Evolutionary conservation across 2,797 vertebrate genomes (phyloP).

Genomic region (Rhinella marina): DNA sequence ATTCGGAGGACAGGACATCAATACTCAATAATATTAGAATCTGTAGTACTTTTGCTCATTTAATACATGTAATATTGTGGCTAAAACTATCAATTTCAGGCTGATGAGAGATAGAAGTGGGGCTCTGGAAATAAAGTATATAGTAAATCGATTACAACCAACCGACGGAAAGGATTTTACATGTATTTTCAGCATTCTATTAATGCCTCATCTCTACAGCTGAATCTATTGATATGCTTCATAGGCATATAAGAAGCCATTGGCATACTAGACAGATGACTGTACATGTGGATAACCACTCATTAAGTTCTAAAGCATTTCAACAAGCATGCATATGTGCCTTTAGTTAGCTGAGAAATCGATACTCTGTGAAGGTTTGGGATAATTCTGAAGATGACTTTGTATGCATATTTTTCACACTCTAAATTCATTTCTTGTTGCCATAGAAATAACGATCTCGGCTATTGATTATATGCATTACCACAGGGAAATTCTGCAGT

Average conservation of each 20-base stretch:
- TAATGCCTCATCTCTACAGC: neutral
- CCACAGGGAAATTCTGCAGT: conserved; percentile 49
- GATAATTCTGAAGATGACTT: conserved; percentile 53
- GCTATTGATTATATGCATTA: conserved; percentile 50
- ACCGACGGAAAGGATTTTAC: neutral
- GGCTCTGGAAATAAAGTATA: no score
- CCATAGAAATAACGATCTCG: conserved; percentile 60
- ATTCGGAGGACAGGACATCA: no score
- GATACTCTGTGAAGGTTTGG: conserved; percentile 28
- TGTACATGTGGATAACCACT: neutral
- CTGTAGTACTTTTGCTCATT: no score
- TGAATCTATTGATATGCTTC: neutral
- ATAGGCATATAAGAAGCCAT: neutral
- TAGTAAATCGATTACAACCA: neutral
- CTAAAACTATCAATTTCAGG: no score
- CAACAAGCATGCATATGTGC: conserved; percentile 15
- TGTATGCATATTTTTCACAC: conserved; percentile 54
- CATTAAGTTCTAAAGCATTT: conserved; percentile 22
- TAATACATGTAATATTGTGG: no score
- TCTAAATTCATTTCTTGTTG: conserved; percentile 49
- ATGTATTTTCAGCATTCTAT: neutral
- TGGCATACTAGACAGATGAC: neutral
- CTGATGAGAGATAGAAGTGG: no score
- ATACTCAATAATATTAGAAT: no score
- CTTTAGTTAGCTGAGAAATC: conserved; percentile 41